Evolutionary conservation across 2,888 invertebrate genomes (phyloP).

Genomic region (Agrochola lychnidis): DNA sequence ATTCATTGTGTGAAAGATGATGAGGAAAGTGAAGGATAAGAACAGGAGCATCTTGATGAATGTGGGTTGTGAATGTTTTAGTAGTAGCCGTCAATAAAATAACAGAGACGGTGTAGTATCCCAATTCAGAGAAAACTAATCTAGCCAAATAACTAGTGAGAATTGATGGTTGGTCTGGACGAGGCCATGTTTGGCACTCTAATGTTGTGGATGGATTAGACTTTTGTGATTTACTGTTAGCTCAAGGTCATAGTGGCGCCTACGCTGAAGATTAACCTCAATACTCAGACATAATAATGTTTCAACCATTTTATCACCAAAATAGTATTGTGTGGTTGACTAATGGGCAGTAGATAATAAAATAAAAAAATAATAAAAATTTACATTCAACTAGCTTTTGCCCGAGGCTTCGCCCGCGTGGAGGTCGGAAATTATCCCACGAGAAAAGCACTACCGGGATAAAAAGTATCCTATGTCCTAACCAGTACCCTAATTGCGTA

Average conservation of each 20-base stretch:
- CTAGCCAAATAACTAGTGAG: neutral
- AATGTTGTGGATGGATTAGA: neutral
- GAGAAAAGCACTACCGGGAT: too few relatives aligned
- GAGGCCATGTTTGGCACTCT: neutral
- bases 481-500: too few relatives aligned
- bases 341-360: neutral
- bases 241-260: neutral
- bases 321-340: neutral
- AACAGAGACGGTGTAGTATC: neutral
- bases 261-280: neutral
- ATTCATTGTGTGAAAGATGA: neutral
- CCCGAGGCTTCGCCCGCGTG: too few relatives aligned
- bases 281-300: neutral
- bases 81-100: neutral
- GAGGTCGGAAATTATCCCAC: too few relatives aligned
- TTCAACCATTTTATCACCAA: constrained; percentile 8
- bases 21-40: neutral
- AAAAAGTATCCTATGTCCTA: too few relatives aligned
- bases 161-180: neutral
- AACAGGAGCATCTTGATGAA: neutral
- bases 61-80: neutral
- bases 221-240: neutral
- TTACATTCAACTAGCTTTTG: neutral
- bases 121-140: neutral
- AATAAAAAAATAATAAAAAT: neutral